These are phyloP conservation scores for Laupala kohalensis DNA, from an alignment of 1,140 invertebrate genomes.

Conservation along the genomic window DNA sequence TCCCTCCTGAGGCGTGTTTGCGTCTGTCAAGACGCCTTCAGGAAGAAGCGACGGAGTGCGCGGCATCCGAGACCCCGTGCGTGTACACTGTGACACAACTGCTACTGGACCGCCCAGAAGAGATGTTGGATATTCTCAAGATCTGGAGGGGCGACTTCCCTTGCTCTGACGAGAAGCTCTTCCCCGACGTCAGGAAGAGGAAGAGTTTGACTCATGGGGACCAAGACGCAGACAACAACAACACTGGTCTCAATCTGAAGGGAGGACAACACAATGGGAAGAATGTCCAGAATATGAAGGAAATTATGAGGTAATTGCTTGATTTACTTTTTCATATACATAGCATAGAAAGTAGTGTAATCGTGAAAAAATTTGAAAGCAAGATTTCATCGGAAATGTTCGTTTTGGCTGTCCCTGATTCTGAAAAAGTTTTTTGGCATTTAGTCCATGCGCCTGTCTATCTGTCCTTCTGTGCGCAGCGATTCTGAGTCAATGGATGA, in stretches of 20 bases:
- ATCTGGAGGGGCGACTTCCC: constrained; percentile 14
- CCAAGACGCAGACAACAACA: neutral
- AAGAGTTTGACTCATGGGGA: neutral
- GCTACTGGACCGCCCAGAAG: constrained; percentile 46
- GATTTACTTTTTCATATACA: constrained; percentile 17
- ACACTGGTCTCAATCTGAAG: neutral
- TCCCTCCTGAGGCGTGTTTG: constrained; percentile 45
- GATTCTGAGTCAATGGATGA: no score
- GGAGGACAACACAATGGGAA: neutral
- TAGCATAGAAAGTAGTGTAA: no score
- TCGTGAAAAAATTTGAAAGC: no score
- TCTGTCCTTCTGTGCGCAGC: no score
- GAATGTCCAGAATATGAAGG: neutral
- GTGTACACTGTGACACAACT: constrained; percentile 54
- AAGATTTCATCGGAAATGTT: no score
- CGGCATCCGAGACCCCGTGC: constrained; percentile 48
- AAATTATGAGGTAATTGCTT: constrained; percentile 23
- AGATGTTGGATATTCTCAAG: constrained; percentile 39
- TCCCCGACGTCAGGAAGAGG: neutral
- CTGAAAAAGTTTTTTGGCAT: no score
- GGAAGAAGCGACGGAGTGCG: constrained; percentile 44
- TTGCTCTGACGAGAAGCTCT: neutral
- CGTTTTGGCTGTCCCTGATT: no score
- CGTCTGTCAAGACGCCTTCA: constrained; percentile 46
- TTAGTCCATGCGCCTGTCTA: no score